Conservation (phyloP, 2,797 vertebrate genomes). For the Zalophus californianus region DNA sequence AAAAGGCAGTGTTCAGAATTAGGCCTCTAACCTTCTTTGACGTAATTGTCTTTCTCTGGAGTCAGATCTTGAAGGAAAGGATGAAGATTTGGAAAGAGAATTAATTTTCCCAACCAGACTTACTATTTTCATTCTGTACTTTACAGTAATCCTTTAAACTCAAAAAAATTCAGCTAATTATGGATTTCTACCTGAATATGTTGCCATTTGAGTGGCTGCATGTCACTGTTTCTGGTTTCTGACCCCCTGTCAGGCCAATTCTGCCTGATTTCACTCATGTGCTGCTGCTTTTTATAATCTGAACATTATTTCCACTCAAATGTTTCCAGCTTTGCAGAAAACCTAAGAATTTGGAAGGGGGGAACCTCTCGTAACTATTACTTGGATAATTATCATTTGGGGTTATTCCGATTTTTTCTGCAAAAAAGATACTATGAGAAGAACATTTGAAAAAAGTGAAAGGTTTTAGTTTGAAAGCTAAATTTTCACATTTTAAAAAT, state of each 20-base stretch:
- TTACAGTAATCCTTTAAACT: conserved; percentile 50
- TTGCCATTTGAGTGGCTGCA: not conserved
- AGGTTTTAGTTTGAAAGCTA: conserved; percentile 18
- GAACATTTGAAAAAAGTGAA: conserved; percentile 63
- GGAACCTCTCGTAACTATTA: not conserved
- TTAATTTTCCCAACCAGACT: conserved; percentile 55
- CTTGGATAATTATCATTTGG: conserved; percentile 69
- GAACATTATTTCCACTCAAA: conserved; percentile 67
- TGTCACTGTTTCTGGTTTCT: conserved; percentile 33
- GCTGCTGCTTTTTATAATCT: conserved; percentile 64
- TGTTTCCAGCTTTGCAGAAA: conserved; percentile 43
- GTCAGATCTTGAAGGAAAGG: conserved; percentile 72
- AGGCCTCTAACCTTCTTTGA: conserved; percentile 73
- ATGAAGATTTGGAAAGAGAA: conserved; percentile 66
- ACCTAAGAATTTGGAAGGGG: not conserved
- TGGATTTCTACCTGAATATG: not conserved
- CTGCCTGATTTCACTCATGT: conserved; percentile 57
- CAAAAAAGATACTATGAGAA: conserved; percentile 46
- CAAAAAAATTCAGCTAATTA: not conserved
- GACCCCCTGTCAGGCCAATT: conserved; percentile 49
- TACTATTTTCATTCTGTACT: not conserved
- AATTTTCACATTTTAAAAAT: conserved; percentile 59
- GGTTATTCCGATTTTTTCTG: conserved; percentile 57
- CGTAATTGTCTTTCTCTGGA: conserved; percentile 76
- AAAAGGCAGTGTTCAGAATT: conserved; percentile 51